A percentile compares a stretch with the other conserved stretches of the same genome.
Evolutionary conservation across 2,888 invertebrate genomes (phyloP).

Genomic region (Euzetes globulus): DNA sequence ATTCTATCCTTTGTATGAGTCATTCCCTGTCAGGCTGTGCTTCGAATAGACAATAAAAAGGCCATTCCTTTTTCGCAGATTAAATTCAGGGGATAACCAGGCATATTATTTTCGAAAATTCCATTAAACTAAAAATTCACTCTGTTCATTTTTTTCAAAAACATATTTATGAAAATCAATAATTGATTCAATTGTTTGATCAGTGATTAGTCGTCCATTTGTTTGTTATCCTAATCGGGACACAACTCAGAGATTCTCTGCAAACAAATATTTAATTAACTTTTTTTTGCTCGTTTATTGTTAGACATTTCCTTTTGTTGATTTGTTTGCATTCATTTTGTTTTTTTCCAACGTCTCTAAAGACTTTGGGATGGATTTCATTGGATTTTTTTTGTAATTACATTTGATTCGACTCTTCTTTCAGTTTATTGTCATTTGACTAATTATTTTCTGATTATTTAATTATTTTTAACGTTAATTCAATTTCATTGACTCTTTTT

Average conservation of each 20-base stretch:
- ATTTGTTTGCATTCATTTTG: not conserved
- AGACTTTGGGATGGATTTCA: not conserved
- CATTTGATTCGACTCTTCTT: not conserved
- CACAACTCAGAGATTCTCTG: not conserved
- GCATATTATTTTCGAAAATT: no score
- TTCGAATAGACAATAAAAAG: no score
- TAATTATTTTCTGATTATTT: not conserved
- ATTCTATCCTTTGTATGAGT: no score
- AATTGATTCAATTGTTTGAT: no score
- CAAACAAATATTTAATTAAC: not conserved
- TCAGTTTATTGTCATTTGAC: not conserved
- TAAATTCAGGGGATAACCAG: no score
- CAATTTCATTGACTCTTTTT: slow-evolving; percentile 1
- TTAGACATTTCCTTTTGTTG: not conserved
- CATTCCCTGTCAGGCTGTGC: no score
- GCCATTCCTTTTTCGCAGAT: no score
- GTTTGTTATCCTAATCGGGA: no score
- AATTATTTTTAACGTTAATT: not conserved
- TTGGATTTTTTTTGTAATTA: not conserved
- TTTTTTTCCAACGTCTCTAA: not conserved
- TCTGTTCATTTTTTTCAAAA: no score
- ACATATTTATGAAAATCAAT: no score
- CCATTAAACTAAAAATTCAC: no score
- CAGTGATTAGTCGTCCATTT: no score
- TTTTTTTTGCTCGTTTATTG: not conserved